These are phyloP conservation scores for Eleutherodactylus coqui DNA, from an alignment of 2,797 vertebrate genomes.

Conservation along the genomic window DNA sequence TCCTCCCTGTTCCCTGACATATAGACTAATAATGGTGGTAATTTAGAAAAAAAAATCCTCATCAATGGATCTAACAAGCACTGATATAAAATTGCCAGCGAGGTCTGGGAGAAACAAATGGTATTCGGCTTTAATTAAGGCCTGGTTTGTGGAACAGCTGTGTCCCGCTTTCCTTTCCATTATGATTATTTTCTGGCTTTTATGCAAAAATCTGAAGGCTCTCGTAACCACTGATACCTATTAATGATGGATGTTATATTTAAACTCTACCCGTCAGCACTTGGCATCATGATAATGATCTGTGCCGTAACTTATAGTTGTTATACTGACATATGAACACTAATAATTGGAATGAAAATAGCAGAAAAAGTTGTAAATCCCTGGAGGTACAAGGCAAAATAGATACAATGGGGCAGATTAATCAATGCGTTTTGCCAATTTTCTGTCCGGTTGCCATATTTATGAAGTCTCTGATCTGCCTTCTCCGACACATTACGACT, in stretches of 20 bases:
- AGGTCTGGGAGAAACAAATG: conserved; percentile 41
- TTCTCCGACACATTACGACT: neutral
- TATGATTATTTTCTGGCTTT: conserved; percentile 41
- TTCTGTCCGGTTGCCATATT: neutral
- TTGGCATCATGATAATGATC: neutral
- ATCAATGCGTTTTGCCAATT: neutral
- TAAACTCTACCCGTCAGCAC: neutral
- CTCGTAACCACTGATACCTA: neutral
- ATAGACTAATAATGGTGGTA: conserved; percentile 67
- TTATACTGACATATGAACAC: neutral
- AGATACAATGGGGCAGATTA: neutral
- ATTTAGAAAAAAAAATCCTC: conserved; percentile 65
- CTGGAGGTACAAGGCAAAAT: neutral
- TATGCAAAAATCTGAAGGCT: conserved; percentile 34
- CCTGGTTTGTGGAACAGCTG: conserved; percentile 19
- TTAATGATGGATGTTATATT: conserved; percentile 19
- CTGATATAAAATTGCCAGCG: conserved; percentile 63
- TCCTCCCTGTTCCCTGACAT: conserved; percentile 68
- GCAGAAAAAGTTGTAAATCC: neutral
- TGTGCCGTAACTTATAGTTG: neutral
- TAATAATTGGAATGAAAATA: neutral
- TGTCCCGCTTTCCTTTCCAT: neutral
- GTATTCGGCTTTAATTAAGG: conserved; percentile 36
- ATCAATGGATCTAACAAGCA: conserved; percentile 56
- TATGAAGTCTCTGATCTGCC: neutral